Evolutionary conservation across 2,888 invertebrate species (phyloP), one percentile per base, ranked within the genome.

Genomic region (Platycheirus albimanus): DNA sequence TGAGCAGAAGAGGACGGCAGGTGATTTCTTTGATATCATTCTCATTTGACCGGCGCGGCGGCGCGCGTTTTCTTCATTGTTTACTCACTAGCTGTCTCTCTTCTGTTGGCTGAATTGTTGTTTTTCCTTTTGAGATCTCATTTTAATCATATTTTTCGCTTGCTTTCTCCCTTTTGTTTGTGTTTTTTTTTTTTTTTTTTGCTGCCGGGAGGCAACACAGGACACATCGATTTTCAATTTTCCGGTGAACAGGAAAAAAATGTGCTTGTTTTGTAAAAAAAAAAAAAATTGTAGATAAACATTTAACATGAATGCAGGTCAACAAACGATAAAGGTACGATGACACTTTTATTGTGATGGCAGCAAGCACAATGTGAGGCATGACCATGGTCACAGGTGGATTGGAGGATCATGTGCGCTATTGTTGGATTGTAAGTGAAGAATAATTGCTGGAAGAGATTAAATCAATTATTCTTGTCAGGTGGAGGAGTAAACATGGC

Each of bases 271-370:
- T 69, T 61, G 10, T 30, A 41, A 43, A 30, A 58, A 10, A 43
- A 41, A 15, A 5, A 41, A n/a, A 13, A 5, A 13, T 41, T 1
- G 15, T 5, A 41, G 51, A 47, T 58, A 71, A 7, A 20, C 8
- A 20, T 33, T 17, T 15, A 19, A n/a, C n/a, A 13, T 56, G 38
- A 67, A 47, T 67, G 28, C 58, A 47, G 76, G 81, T 81, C 81
- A 81, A 81, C 63, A 81, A 76, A 76, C 81, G 81, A 81, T 81
- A 76, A 81, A 51, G 56, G 76, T 41, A 54, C 71, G 38, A 54
- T 66, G 81, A 67, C 76, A 66, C 52, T 38, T 70, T 36, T 56
- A 64, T 24, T 52, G 11, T n/a, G 10, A 13, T 38, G 33, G 20
- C 67, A 56, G 6, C 2, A 36, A 24, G 47, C 11, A 47, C 47